phyloP scores from a whole-genome alignment of 1,140 invertebrate species.

The Brachionus rubens region DNA sequence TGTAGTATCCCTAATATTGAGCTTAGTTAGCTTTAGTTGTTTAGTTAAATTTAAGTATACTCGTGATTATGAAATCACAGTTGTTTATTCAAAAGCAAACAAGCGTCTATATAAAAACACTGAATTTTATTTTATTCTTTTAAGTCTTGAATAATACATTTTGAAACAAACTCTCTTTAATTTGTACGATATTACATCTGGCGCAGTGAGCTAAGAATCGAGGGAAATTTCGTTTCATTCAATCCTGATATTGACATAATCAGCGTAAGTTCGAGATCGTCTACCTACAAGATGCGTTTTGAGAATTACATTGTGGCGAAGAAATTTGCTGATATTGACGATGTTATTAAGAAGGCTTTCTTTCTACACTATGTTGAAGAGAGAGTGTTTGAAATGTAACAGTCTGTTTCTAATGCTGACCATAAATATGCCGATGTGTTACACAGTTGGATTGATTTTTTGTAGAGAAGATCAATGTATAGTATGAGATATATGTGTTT shows the following conservation, averaged over 20 bases:
- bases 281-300: not conserved
- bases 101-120: too few relatives aligned
- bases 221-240: not conserved
- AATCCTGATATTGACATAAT: not conserved
- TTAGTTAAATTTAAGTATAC: too few relatives aligned
- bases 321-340: not conserved
- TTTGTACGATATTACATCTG: not conserved
- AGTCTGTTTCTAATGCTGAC: not conserved
- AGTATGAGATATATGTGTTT: too few relatives aligned
- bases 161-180: too few relatives aligned
- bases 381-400: constrained; percentile 10
- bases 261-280: not conserved
- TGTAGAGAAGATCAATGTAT: too few relatives aligned
- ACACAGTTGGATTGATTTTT: too few relatives aligned
- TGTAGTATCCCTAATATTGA: too few relatives aligned
- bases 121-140: too few relatives aligned
- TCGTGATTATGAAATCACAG: too few relatives aligned
- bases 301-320: not conserved
- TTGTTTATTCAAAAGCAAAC: too few relatives aligned
- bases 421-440: not conserved
- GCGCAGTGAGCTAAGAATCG: not conserved
- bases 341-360: not conserved
- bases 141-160: too few relatives aligned
- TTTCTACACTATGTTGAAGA: not conserved
- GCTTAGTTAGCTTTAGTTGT: too few relatives aligned